phyloP scores from a whole-genome alignment of 2,888 invertebrate species.

The Drosophila rellima region DNA sequence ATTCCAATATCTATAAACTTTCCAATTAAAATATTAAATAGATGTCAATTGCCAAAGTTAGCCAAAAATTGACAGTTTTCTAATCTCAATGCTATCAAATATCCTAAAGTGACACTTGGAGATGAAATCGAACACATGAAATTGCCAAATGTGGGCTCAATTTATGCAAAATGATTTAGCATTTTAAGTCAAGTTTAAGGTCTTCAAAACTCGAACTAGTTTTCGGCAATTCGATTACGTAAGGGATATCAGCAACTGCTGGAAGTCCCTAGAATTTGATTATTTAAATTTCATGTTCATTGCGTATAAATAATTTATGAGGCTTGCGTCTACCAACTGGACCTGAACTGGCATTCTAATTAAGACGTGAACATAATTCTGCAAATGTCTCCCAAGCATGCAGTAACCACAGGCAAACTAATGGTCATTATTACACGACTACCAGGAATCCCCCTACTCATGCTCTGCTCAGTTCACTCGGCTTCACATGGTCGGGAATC shows the following conservation, averaged over 20 bases:
- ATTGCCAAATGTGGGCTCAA: constrained; percentile 23
- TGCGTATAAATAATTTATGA: constrained; percentile 80
- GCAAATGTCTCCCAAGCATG: constrained; percentile 67
- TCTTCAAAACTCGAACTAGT: constrained; percentile 5
- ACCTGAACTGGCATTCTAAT: constrained; percentile 65
- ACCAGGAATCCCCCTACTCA: not conserved
- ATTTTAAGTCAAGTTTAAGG: constrained; percentile 18
- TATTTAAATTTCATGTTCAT: constrained; percentile 81
- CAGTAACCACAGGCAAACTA: constrained; percentile 60
- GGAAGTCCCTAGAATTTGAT: constrained; percentile 62
- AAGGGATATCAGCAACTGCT: constrained; percentile 14
- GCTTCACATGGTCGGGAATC: constrained; percentile 21
- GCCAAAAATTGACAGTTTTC: constrained; percentile 14
- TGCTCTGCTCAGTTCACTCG: constrained; percentile 28
- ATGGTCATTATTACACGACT: constrained; percentile 62
- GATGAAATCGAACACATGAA: constrained; percentile 5
- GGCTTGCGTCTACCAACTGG: constrained; percentile 26
- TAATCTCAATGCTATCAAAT: constrained; percentile 26
- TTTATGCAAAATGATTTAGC: constrained; percentile 65
- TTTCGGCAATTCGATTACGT: constrained; percentile 52
- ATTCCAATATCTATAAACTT: not conserved
- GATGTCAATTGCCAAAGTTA: constrained; percentile 1
- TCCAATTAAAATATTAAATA: not conserved
- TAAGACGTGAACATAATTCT: constrained; percentile 64
- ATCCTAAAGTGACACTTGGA: constrained; percentile 55